Percentiles rank a stretch among this genome's conserved stretches.
These are phyloP conservation scores for Phorcus lineatus DNA, from an alignment of 2,888 invertebrate genomes.

Conservation along the genomic window DNA sequence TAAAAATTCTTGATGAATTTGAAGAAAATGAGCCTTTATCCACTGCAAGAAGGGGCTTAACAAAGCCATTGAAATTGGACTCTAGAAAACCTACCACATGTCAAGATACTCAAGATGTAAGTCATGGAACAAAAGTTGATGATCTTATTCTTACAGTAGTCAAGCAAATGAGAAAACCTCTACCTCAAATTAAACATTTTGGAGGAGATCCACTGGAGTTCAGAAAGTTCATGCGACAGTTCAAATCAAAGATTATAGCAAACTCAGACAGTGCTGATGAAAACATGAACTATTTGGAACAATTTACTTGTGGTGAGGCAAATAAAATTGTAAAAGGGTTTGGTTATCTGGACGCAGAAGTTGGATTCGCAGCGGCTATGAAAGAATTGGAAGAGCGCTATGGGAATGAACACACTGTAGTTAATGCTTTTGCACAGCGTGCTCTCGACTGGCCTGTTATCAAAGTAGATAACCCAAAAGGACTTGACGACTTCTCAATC, in stretches of 20 bases:
- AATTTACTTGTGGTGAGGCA: conserved; percentile 24
- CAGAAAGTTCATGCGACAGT: conserved; percentile 27
- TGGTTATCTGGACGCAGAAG: neutral
- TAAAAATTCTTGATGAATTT: neutral
- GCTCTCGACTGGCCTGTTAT: conserved; percentile 3
- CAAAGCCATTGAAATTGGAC: no score
- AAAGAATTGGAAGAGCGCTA: neutral
- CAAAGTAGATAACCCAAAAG: neutral
- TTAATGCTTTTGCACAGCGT: neutral
- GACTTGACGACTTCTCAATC: neutral
- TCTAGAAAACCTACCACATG: no score
- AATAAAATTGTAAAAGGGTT: conserved; percentile 1
- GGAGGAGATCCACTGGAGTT: conserved; percentile 36
- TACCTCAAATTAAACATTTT: conserved; percentile 36
- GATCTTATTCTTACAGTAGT: neutral
- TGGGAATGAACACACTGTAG: conserved; percentile 15
- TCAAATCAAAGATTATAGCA: conserved; percentile 18
- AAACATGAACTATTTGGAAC: conserved; percentile 21
- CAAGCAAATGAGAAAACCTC: conserved; percentile 29
- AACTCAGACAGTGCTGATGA: conserved; percentile 25
- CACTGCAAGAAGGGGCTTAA: no score
- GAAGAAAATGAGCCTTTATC: no score
- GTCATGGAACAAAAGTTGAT: no score
- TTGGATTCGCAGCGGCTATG: neutral
- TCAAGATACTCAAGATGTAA: no score